Percentiles rank a stretch among this genome's conserved stretches.
phyloP scores from a whole-genome alignment of 1,140 invertebrate species.

The Dufourea novaeangliae region DNA sequence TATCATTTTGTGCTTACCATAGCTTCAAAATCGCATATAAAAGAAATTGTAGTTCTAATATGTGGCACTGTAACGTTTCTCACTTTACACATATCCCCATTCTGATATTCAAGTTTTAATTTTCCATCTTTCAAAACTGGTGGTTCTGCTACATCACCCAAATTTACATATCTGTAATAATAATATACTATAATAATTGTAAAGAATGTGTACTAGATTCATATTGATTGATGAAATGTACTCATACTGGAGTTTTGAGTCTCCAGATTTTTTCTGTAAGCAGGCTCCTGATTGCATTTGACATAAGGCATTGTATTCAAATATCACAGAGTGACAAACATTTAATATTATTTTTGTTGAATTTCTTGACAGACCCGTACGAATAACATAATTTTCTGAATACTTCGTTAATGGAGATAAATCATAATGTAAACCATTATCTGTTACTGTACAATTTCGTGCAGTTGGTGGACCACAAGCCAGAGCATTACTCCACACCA shows the following conservation, averaged over 20 bases:
- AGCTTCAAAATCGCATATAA: slow-evolving; percentile 73
- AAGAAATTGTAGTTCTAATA: slow-evolving; percentile 70
- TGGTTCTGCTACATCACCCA: slow-evolving; percentile 64
- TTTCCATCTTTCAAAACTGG: slow-evolving; percentile 53
- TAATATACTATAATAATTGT: slow-evolving; percentile 20
- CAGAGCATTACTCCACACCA: slow-evolving; percentile 62
- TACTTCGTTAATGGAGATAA: slow-evolving; percentile 67
- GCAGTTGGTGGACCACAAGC: slow-evolving; percentile 59
- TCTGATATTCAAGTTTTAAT: slow-evolving; percentile 70
- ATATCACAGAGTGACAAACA: slow-evolving; percentile 76
- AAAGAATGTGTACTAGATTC: not conserved
- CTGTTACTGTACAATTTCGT: slow-evolving; percentile 66
- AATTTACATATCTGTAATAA: slow-evolving; percentile 63
- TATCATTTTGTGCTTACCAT: slow-evolving; percentile 52
- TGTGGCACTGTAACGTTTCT: slow-evolving; percentile 11
- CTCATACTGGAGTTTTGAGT: slow-evolving; percentile 27
- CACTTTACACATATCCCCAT: slow-evolving; percentile 63
- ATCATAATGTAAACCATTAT: slow-evolving; percentile 69
- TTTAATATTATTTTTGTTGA: slow-evolving; percentile 71
- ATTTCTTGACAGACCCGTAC: slow-evolving; percentile 34
- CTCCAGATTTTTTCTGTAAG: slow-evolving; percentile 53
- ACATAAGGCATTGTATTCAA: slow-evolving; percentile 64
- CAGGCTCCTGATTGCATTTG: slow-evolving; percentile 65
- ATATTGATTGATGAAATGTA: not conserved
- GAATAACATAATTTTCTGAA: slow-evolving; percentile 74